A percentile compares a stretch with the other conserved stretches of the same genome.
These are phyloP conservation scores for Onychomys torridus DNA, from an alignment of 2,797 vertebrate genomes.

Conservation along the genomic window DNA sequence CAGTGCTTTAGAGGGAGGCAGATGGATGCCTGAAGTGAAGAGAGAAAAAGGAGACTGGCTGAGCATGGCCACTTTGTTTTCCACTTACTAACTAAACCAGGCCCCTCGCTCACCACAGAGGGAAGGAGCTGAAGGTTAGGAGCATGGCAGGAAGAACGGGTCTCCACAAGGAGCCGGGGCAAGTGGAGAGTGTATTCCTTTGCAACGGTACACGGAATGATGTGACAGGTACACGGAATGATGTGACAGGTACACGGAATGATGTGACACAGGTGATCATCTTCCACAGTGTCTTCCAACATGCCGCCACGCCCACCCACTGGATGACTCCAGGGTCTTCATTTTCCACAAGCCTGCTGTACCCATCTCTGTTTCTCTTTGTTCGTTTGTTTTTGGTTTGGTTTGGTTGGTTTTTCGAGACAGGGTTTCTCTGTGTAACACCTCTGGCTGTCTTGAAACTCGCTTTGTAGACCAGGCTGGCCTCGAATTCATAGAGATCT, in stretches of 20 bases:
- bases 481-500: neutral
- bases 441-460: neutral
- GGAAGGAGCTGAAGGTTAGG: neutral
- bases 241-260: no score
- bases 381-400: neutral
- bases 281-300: neutral
- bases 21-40: neutral
- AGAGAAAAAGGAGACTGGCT: neutral
- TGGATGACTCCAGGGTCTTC: neutral
- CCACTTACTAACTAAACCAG: neutral
- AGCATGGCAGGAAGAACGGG: neutral
- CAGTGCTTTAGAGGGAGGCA: neutral
- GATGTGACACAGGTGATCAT: neutral
- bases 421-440: neutral
- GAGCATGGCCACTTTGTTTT: neutral
- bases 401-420: neutral
- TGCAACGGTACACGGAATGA: neutral
- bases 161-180: neutral
- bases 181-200: neutral
- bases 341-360: neutral
- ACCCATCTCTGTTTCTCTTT: neutral
- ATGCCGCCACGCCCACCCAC: neutral
- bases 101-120: neutral
- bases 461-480: neutral
- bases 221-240: no score